These are phyloP conservation scores for Lordiphosa mommai DNA, from an alignment of 1,140 invertebrate genomes.

Conservation along the genomic window DNA sequence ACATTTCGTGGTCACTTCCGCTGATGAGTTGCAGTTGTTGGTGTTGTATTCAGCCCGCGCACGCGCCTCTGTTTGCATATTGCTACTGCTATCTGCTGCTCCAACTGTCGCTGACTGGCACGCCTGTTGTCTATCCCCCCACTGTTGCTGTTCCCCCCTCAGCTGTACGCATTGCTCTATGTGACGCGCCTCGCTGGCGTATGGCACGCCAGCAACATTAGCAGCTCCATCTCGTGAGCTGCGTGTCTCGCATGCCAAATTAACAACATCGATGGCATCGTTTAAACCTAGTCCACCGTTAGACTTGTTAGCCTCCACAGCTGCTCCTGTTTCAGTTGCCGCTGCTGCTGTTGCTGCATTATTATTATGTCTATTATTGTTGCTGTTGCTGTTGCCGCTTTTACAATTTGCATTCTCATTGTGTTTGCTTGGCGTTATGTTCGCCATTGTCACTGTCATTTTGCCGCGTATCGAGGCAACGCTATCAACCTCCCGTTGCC, in stretches of 20 bases:
- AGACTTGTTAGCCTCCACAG: conserved; percentile 27
- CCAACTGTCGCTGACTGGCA: conserved; percentile 35
- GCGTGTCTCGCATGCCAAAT: conserved; percentile 57
- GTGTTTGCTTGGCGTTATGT: conserved; percentile 29
- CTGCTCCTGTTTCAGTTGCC: background rate
- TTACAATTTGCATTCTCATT: conserved; percentile 37
- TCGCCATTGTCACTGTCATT: conserved; percentile 31
- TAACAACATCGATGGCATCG: conserved; percentile 16
- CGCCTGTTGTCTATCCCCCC: conserved; percentile 12
- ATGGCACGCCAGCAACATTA: conserved; percentile 36
- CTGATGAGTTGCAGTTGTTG: conserved; percentile 28
- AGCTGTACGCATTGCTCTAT: conserved; percentile 7
- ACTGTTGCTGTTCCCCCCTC: background rate
- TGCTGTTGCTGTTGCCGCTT: conserved; percentile 7
- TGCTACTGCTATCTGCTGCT: conserved; percentile 21
- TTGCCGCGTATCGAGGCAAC: conserved; percentile 18
- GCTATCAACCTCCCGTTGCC: conserved; percentile 13
- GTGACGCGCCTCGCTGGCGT: conserved; percentile 33
- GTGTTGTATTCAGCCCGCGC: conserved; percentile 67
- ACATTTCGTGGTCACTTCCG: conserved; percentile 61
- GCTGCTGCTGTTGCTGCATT: conserved; percentile 6
- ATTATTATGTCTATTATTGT: conserved; percentile 15
- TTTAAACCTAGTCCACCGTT: conserved; percentile 47
- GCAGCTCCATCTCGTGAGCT: conserved; percentile 32
- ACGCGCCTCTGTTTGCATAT: conserved; percentile 42